Evolutionary conservation across 2,888 invertebrate genomes (phyloP), one percentile per base, ranked within the genome.

Genomic region (Ectemnius lituratus): DNA sequence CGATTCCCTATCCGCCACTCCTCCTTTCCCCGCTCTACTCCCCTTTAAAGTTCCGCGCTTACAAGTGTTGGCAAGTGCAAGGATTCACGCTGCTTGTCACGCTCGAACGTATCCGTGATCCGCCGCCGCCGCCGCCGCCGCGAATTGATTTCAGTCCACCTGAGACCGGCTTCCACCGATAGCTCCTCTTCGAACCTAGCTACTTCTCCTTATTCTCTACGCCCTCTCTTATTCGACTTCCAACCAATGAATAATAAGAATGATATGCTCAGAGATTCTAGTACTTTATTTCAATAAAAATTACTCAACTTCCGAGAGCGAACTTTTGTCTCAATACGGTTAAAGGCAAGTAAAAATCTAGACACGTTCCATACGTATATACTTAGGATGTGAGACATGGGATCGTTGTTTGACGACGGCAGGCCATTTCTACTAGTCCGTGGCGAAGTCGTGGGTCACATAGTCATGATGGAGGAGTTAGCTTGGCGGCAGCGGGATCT

Each of bases 1-100:
- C 68, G 70, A 63, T 47, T 68, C 37, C 37, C 37, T 37, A 11
- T 11, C 37, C 5, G 8, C 37, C 37, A 6, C 37, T 37, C 37
- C 37, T 6, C 37, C 37, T 6, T 37, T 6, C 37, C 37, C 8
- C 37, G 37, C 37, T 37, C 23, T 2, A 23, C 23, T 23, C 23
- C 23, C 79, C 74, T 75, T 76, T 80, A 81, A 78, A 82, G 83
- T 75, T 69, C 59, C 78, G 73, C 52, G 14, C 80, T 83, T 83
- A 82, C 81, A 80, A 83, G 83, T 80, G 81, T 82, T 73, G 77
- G 69, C 75, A 74, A 66, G 67, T 71, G 75, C 73, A 69, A 82
- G 73, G 80, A 82, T 80, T 80, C 83, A 73, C 81, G 77, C 80
- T 47, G 60, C 46, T 65, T 72, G 82, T 79, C 80, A 82, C 73